Base-by-base conservation (phyloP, 2,113 vertebrate genomes). In the Brachirus orientalis region DNA sequence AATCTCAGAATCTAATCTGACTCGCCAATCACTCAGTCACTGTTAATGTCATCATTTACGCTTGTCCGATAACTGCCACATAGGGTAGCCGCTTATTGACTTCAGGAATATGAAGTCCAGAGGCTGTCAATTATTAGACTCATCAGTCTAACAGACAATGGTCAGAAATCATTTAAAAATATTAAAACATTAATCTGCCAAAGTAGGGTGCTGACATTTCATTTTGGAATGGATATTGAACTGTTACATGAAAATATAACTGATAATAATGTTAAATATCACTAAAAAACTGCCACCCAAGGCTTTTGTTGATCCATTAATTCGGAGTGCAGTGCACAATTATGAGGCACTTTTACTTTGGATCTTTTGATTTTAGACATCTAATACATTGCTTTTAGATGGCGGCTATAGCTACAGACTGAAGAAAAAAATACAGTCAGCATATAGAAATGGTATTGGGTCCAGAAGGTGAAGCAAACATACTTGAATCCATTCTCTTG, bases 1-100 rank as follows among this genome's bases (percentile, higher is more conserved):
- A 77, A 77, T 64, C 77, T 57, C 79, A 17, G 35, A 82, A 79
- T 89, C 75, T 74, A 66, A 83, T 88, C 74, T 60, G 74, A 75
- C 79, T 54, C 5, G 57, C 50, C 17, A 41, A 89, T 87, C 92
- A 77, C 83, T 91, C 89, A 89, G 69, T 79, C 52, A 63, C 67
- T 64, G 68, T 85, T 80, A 80, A 74, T 79, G 71, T 70, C 81
- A 85, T 79, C 71, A 87, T 83, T 89, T 86, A 80, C 60, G 59
- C 56, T 54, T 35, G 68, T 66, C 70, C 78, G 46, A 88, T 87
- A 82, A 84, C 75, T 73, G 76, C 77, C 70, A 70, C 56, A 52
- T 53, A 20, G 63, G 52, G 60, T 45, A 17, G 57, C 38, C 71
- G 48, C 43, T 69, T 87, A 90, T 86, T 78, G 87, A 89, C 77